Conservation (phyloP, 30 jellyfish, hydroid and myxozoan genomes). For the Morbakka virulenta region DNA sequence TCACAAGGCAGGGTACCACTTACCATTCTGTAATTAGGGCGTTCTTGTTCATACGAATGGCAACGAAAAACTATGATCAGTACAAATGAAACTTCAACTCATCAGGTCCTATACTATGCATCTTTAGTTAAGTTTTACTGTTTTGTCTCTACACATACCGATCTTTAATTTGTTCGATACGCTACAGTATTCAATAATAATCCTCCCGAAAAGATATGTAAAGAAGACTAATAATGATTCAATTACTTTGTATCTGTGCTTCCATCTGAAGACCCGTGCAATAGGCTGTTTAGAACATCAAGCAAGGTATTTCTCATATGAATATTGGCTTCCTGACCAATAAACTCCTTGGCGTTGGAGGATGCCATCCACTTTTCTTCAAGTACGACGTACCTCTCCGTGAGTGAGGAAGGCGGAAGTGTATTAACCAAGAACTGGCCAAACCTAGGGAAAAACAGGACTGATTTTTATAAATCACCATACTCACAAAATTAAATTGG, state of each 20-base stretch:
- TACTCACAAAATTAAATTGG: not conserved
- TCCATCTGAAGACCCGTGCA: conserved; percentile 31
- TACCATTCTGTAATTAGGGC: too few species aligned
- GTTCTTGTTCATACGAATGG: too few species aligned
- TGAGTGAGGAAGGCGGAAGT: conserved; percentile 37
- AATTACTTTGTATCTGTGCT: conserved; percentile 38
- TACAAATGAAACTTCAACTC: too few species aligned
- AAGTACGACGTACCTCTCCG: not conserved
- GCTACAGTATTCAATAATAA: too few species aligned
- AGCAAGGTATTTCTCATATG: conserved; percentile 75
- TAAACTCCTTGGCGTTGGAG: conserved; percentile 5
- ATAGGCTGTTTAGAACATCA: conserved; percentile 62
- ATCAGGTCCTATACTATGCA: too few species aligned
- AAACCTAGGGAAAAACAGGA: conserved; percentile 36
- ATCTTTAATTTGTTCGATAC: too few species aligned
- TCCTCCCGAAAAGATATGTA: too few species aligned
- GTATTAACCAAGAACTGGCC: conserved; percentile 94
- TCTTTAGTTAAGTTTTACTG: too few species aligned
- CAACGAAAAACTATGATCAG: too few species aligned
- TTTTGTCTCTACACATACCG: too few species aligned
- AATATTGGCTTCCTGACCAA: conserved; percentile 2
- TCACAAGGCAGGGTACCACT: too few species aligned
- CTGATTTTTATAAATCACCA: not conserved
- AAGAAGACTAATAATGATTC: too few species aligned
- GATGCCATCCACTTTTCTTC: conserved; percentile 6